phyloP scores from a whole-genome alignment of 2,888 invertebrate species.

The Epistrophella euchroma region DNA sequence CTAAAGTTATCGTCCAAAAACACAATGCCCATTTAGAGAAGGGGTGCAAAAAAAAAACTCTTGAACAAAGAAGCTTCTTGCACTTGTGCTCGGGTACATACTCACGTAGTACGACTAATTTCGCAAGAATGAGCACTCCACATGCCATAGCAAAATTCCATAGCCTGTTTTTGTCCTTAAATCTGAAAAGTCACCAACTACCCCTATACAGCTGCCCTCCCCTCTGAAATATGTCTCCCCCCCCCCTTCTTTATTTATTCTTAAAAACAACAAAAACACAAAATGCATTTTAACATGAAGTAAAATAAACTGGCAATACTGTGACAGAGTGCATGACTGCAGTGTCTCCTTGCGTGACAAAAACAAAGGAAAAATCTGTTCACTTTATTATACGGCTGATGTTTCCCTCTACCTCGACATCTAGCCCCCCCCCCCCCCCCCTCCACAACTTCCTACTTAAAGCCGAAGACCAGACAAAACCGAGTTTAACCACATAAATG shows the following conservation, averaged over 20 bases:
- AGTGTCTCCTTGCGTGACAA: slow-evolving; percentile 60
- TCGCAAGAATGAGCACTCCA: not conserved
- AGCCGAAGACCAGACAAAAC: slow-evolving; percentile 63
- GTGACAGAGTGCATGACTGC: slow-evolving; percentile 40
- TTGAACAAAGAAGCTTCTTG: not conserved
- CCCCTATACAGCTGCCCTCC: not conserved
- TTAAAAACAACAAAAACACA: slow-evolving; percentile 12
- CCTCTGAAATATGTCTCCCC: not conserved
- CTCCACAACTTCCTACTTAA: slow-evolving; percentile 26
- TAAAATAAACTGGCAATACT: slow-evolving; percentile 37
- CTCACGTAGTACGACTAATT: not conserved
- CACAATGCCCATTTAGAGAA: slow-evolving; percentile 15
- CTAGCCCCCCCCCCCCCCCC: not conserved
- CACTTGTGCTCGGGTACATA: not conserved
- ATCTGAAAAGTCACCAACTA: not conserved
- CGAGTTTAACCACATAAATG: slow-evolving; percentile 72
- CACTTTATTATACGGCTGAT: slow-evolving; percentile 51
- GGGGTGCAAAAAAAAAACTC: slow-evolving; percentile 9
- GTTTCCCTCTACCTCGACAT: not conserved
- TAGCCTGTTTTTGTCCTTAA: slow-evolving; percentile 2
- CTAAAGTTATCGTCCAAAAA: not conserved
- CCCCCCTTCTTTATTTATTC: not conserved
- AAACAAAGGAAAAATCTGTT: slow-evolving; percentile 63
- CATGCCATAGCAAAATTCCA: slow-evolving; percentile 4
- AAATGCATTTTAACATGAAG: slow-evolving; percentile 36